Evolutionary conservation across 2,797 vertebrate species (phyloP), one percentile per base, ranked within the genome.

Genomic region (Gymnodraco acuticeps): DNA sequence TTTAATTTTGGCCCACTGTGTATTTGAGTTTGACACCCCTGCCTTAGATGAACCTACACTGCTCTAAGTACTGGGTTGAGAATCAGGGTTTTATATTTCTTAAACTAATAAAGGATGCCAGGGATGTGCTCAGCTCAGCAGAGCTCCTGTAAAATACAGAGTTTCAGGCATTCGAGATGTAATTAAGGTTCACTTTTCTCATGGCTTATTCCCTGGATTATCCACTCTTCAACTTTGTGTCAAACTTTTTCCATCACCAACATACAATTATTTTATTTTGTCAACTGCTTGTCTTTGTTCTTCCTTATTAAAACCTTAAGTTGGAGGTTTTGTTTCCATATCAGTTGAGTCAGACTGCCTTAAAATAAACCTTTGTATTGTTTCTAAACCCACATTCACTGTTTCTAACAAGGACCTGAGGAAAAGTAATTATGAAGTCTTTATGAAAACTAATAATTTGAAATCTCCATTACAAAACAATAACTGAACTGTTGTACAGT

Each of bases 81-180:
- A 68, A 59, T 71, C 3, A 6, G 23, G 33, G 58, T 12, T 50
- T 70, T 69, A 42, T 11, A 63, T 76, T 75, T 48, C 52, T 61
- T 20, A 51, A 73, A 66, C 46, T 51, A 69, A 59, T 77, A 82
- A 62, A 80, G 78, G 47, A 51, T 54, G 50, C 69, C 60, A 68
- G 74, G 20, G 56, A 75, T 50, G 23, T 58, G 23, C 58, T 67
- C 68, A 31, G 53, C 64, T 75, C 70, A 61, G 27, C 31, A 10
- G 52, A 8, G 55, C 41, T 73, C 50, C 33, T 33, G 46, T 83
- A 78, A 59, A 75, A 66, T 16, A 48, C 27, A 67, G 56, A 54
- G 69, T 46, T 0, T 7, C 20, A 46, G 50, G 71, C 63, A 50
- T 50, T 64, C 46, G 50, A 23, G 47, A 31, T 69, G 15, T 58